phyloP scores from a whole-genome alignment of 1,140 invertebrate genomes.

The Drosophila carrolli region DNA sequence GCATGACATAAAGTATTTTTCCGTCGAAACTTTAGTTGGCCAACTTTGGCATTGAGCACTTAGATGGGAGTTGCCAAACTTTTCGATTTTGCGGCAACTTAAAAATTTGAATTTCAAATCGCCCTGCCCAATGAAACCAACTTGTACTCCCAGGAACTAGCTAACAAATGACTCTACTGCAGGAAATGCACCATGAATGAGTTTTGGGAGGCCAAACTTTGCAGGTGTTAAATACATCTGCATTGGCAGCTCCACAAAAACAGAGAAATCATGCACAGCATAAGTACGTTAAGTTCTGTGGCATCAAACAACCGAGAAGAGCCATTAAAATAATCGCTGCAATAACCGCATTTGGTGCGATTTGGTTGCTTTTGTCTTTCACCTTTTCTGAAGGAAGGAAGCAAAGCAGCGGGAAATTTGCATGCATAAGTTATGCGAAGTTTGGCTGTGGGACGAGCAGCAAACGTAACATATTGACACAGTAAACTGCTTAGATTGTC shows the following conservation, averaged over 20 bases:
- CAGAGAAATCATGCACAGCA: slow-evolving; percentile 28
- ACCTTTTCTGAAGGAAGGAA: slow-evolving; percentile 61
- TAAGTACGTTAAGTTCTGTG: slow-evolving; percentile 44
- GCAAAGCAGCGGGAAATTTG: slow-evolving; percentile 55
- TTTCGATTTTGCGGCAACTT: slow-evolving; percentile 40
- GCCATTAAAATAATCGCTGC: slow-evolving; percentile 82
- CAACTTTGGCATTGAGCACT: slow-evolving; percentile 42
- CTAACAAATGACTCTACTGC: slow-evolving; percentile 48
- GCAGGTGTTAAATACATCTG: slow-evolving; percentile 60
- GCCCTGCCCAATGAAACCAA: slow-evolving; percentile 32
- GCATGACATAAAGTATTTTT: slow-evolving; percentile 38
- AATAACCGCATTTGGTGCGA: slow-evolving; percentile 77
- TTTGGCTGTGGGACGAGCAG: slow-evolving; percentile 57
- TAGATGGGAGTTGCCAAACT: slow-evolving; percentile 38
- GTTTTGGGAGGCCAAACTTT: slow-evolving; percentile 28
- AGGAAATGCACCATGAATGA: slow-evolving; percentile 25
- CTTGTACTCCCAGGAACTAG: slow-evolving; percentile 36
- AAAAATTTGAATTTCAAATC: slow-evolving; percentile 55
- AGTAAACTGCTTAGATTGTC: slow-evolving; percentile 82
- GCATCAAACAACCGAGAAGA: slow-evolving; percentile 61
- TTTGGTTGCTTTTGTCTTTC: slow-evolving; percentile 65
- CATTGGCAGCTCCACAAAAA: slow-evolving; percentile 30
- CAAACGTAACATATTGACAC: slow-evolving; percentile 77
- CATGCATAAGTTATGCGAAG: slow-evolving; percentile 78
- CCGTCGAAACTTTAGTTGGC: slow-evolving; percentile 28